Evolutionary conservation across 2,888 invertebrate genomes (phyloP).

Genomic region (Sminthurides aquaticus): DNA sequence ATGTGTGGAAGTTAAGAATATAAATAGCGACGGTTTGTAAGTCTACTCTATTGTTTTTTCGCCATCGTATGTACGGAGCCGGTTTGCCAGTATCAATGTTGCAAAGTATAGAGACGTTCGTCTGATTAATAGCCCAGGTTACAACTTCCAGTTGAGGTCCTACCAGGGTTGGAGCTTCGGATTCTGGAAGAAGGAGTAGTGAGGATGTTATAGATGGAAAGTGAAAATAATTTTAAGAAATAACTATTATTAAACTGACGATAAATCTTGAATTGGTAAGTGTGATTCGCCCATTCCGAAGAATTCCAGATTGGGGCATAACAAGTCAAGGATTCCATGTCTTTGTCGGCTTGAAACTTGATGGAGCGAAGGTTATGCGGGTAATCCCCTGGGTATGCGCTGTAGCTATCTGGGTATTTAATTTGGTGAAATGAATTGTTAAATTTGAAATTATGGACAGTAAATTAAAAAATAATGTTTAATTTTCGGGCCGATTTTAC

Average conservation of each 20-base stretch:
- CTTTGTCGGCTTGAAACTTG: constrained; percentile 22
- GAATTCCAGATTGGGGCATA: constrained; percentile 41
- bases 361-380: constrained; percentile 13
- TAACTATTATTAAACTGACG: constrained; percentile 6
- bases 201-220: not conserved
- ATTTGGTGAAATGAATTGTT: too few relatives aligned
- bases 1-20: too few relatives aligned
- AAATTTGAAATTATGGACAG: too few relatives aligned
- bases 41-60: constrained; percentile 38
- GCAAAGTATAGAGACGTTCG: constrained; percentile 27
- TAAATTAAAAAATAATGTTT: too few relatives aligned
- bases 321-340: constrained; percentile 29
- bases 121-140: constrained; percentile 32
- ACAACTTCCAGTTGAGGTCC: constrained; percentile 20
- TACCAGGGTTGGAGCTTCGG: constrained; percentile 27
- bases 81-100: constrained; percentile 27
- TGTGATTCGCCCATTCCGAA: constrained; percentile 31
- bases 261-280: constrained; percentile 19
- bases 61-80: constrained; percentile 34
- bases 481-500: too few relatives aligned
- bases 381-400: constrained; percentile 9
- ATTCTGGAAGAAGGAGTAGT: constrained; percentile 20
- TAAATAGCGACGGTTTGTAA: not conserved
- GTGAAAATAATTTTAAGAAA: not conserved
- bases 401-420: constrained; percentile 16